Base-by-base conservation (phyloP, 2,888 invertebrate genomes). In the Plagodis pulveraria region DNA sequence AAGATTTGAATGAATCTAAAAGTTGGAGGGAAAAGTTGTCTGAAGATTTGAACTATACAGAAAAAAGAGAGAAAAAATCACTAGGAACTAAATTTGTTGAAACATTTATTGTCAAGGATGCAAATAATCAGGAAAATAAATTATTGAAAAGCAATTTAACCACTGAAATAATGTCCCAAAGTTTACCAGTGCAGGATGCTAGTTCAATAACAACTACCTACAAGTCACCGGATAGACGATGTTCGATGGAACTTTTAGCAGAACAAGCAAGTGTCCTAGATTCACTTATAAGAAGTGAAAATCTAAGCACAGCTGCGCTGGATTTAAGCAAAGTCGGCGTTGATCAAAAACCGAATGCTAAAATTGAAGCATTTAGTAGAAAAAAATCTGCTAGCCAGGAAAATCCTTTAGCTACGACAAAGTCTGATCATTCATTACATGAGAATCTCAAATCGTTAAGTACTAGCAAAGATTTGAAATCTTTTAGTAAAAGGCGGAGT, bases 41-140 rank as follows among this genome's bases (percentile, higher is more conserved):
- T 0, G 93, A 94, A 1, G 95, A 95, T 73, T 83, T 94, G 63
- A 67, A 78, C 56, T 86, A 89, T 75, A 84, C 90, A 75, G 87
- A 88, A 40, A 90, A 91, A 81, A 82, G 89, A 87, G 85, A 94
- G 85, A 94, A 94, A 75, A 96, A 96, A 78, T 93, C 95, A 0
- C 93, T 96, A 0, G 97, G 97, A 0, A 96, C 96, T 67, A 89
- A 95, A 68, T 87, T 97, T 55, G 94, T 96, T 22, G 97, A 97
- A 82, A 96, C 97, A 78, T 96, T 95, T 77, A 85, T 94, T 45
- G 95, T 96, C 34, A 94, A 94, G 72, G 94, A 95, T 73, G 91
- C 94, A 74, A 84, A 93, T 71, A 80, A 80, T 35, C 81, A 83
- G 36, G 78, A 83, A 32, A 41, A 35, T 6, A 70, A 66, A 62